These are phyloP conservation scores for Halcyon badia DNA, from an alignment of 2,797 vertebrate genomes.

Conservation along the genomic window DNA sequence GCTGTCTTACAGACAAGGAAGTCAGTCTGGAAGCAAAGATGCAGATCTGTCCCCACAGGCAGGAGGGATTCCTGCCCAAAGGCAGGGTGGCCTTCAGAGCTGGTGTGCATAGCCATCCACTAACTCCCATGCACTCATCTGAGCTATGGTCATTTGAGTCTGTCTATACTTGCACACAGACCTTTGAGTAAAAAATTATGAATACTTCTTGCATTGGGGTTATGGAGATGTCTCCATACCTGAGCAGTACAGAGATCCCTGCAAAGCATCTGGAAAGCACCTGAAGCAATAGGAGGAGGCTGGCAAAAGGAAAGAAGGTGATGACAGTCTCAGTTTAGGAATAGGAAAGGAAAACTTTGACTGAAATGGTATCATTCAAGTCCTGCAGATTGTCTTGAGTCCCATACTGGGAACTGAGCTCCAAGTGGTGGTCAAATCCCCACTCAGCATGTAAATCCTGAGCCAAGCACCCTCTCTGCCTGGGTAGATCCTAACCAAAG, in stretches of 20 bases:
- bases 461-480: not conserved
- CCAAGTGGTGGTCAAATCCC: not conserved
- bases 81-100: not conserved
- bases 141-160: not conserved
- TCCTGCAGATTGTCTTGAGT: not conserved
- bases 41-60: fast-evolving
- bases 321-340: fast-evolving
- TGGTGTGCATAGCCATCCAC: fast-evolving
- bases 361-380: fast-evolving
- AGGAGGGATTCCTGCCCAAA: not conserved
- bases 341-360: not conserved
- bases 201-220: not conserved
- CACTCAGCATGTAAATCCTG: fast-evolving
- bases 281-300: not conserved
- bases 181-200: fast-evolving
- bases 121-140: fast-evolving
- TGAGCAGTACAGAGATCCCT: not conserved
- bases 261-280: not conserved
- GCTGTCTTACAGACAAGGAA: not conserved
- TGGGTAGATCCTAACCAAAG: not conserved
- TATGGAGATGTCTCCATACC: fast-evolving
- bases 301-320: not conserved
- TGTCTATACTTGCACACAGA: not conserved
- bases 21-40: not conserved
- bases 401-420: not conserved